phyloP scores from a whole-genome alignment of 2,113 vertebrate genomes.

The Neolamprologus falcicula region DNA sequence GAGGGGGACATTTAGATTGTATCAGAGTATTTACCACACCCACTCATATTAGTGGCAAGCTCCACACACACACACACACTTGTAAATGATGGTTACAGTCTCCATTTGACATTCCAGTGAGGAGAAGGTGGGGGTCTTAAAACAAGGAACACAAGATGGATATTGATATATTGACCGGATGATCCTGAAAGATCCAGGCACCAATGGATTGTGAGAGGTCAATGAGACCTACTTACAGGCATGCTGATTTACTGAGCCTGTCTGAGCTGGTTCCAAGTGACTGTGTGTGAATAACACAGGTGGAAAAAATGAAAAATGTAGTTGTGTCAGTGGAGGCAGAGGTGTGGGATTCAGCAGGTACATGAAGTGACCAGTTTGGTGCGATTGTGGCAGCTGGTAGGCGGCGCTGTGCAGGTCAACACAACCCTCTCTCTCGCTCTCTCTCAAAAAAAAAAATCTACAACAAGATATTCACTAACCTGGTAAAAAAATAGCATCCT shows the following conservation, averaged over 20 bases:
- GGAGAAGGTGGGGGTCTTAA: slow-evolving; percentile 13
- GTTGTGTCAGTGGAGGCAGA: neutral
- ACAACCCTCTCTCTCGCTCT: neutral
- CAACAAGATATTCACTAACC: neutral
- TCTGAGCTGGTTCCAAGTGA: slow-evolving; percentile 17
- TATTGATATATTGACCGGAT: slow-evolving; percentile 65
- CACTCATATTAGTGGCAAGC: neutral
- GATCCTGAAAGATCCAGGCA: slow-evolving; percentile 57
- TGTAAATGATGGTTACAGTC: slow-evolving; percentile 62
- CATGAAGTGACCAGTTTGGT: slow-evolving; percentile 21
- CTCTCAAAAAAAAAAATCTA: neutral
- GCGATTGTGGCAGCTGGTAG: slow-evolving; percentile 22
- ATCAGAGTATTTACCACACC: neutral
- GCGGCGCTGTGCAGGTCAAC: slow-evolving; percentile 21
- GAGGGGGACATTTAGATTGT: slow-evolving; percentile 12
- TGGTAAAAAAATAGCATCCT: neutral
- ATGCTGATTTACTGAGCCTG: slow-evolving; percentile 60
- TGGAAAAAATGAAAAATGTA: slow-evolving; percentile 21
- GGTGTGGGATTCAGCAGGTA: slow-evolving; percentile 5
- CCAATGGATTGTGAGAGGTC: slow-evolving; percentile 57
- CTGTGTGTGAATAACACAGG: slow-evolving; percentile 20
- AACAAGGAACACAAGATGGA: slow-evolving; percentile 53
- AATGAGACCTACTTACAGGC: slow-evolving; percentile 63
- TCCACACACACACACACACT: neutral
- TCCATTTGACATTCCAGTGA: slow-evolving; percentile 54